Evolutionary conservation across 1,140 invertebrate species (phyloP).

Genomic region (Triops cancriformis): DNA sequence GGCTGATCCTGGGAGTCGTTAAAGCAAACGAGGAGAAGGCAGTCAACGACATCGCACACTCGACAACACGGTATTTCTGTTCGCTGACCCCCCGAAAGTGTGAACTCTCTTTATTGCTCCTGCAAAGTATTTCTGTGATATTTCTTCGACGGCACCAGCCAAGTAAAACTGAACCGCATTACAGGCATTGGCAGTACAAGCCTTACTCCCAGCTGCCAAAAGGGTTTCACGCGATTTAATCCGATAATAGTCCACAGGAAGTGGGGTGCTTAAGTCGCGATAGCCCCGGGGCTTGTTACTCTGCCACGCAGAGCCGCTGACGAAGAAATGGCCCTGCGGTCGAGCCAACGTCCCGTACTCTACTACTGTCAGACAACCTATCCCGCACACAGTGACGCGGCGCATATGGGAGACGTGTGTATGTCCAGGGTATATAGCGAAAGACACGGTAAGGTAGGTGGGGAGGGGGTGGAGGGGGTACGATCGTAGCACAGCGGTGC

Average conservation of each 20-base stretch:
- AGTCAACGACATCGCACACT: background rate
- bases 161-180: background rate
- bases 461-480: no score
- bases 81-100: background rate
- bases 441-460: background rate
- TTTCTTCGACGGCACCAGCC: background rate
- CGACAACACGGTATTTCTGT: background rate
- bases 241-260: background rate
- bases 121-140: no score
- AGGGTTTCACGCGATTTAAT: background rate
- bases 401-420: background rate
- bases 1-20: background rate
- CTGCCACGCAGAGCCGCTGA: background rate
- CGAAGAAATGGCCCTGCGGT: background rate
- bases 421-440: background rate
- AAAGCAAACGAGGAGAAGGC: background rate
- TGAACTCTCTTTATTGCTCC: no score
- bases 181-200: background rate
- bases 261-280: background rate
- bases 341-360: constrained; percentile 2
- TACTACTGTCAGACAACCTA: background rate
- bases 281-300: background rate
- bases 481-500: no score
- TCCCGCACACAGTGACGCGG: background rate
- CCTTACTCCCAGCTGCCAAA: background rate